These are phyloP conservation scores for Heteropelma amictum DNA, from an alignment of 2,888 invertebrate species.

Conservation along the genomic window DNA sequence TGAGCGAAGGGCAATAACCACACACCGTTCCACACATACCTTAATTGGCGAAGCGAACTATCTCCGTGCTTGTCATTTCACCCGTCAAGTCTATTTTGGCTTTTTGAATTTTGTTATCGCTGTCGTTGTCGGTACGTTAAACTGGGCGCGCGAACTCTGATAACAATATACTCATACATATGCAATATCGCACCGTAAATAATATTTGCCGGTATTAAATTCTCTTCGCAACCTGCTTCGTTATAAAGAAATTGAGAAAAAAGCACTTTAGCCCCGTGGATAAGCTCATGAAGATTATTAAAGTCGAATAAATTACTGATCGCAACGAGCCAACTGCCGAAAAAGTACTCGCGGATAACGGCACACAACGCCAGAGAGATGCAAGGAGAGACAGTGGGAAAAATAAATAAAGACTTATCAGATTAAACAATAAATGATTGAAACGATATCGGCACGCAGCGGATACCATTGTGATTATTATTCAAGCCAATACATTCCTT, in stretches of 20 bases:
- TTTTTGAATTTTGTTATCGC: conserved; percentile 32
- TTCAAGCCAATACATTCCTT: conserved; percentile 34
- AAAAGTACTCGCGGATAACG: not conserved
- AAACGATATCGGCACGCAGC: conserved; percentile 21
- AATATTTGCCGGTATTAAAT: no score
- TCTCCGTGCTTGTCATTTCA: conserved; percentile 5
- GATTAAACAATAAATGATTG: conserved; percentile 52
- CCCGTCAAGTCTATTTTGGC: conserved; percentile 43
- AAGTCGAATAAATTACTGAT: no score
- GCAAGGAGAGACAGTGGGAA: not conserved
- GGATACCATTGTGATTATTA: conserved; percentile 29
- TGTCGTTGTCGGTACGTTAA: conserved; percentile 22
- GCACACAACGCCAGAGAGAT: not conserved
- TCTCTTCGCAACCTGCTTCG: no score
- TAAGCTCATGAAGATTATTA: no score
- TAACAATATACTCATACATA: conserved; percentile 9
- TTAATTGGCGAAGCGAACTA: not conserved
- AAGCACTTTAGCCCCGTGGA: no score
- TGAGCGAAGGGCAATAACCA: no score
- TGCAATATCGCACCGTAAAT: conserved; percentile 11
- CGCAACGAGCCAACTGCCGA: no score
- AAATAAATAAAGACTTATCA: conserved; percentile 40
- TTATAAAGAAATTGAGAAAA: not conserved
- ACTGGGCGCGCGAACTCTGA: conserved; percentile 7
- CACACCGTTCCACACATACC: no score